Percentiles rank a stretch among this genome's conserved stretches.
Evolutionary conservation across 2,113 vertebrate genomes (phyloP).

Genomic region (Empidonax traillii): DNA sequence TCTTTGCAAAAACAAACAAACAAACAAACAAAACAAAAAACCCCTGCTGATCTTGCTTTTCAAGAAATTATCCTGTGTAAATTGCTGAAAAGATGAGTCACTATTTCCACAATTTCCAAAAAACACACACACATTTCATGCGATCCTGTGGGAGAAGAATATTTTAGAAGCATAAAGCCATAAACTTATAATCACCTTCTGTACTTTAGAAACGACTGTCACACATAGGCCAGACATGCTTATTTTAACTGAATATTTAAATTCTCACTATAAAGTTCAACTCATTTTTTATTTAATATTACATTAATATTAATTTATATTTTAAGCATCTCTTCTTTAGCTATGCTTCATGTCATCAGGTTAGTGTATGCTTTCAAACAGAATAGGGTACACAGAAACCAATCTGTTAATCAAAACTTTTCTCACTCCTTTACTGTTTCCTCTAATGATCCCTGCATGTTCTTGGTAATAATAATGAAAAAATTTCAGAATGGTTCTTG

Average conservation of each 20-base stretch:
- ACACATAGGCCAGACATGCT: neutral
- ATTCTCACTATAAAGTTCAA: neutral
- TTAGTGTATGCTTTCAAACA: neutral
- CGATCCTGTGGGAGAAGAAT: neutral
- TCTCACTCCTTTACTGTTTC: neutral
- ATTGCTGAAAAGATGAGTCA: constrained; percentile 57
- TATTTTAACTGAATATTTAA: neutral
- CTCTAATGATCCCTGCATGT: neutral
- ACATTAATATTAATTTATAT: neutral
- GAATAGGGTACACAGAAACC: neutral
- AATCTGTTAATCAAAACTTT: neutral
- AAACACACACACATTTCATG: constrained; percentile 44
- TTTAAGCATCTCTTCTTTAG: neutral
- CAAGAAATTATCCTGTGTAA: constrained; percentile 49
- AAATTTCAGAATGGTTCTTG: neutral
- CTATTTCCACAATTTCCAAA: constrained; percentile 33
- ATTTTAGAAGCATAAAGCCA: neutral
- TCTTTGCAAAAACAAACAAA: neutral
- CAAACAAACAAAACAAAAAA: neutral
- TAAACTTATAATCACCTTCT: neutral
- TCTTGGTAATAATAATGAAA: constrained; percentile 17
- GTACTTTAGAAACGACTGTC: neutral
- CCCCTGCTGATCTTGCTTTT: constrained; percentile 16
- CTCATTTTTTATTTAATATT: neutral
- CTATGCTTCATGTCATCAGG: neutral